Conservation (phyloP, 2,113 vertebrate species). For the Chaetura pelagica region DNA sequence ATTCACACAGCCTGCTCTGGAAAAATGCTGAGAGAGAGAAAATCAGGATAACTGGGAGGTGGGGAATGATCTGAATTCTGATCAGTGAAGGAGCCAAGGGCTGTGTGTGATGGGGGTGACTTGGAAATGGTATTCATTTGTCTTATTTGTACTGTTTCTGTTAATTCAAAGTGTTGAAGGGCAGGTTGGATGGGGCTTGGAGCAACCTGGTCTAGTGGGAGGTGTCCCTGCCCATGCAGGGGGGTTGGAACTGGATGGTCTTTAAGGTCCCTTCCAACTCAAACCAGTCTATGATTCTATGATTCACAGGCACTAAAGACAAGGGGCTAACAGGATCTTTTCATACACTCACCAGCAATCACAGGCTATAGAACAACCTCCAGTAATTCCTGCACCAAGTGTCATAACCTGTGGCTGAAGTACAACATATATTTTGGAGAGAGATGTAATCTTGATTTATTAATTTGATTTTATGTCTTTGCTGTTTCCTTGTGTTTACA, state of each 20-base stretch:
- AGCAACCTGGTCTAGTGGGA: too few relatives aligned
- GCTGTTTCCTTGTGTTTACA: constrained; percentile 16
- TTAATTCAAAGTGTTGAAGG: too few relatives aligned
- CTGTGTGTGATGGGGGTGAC: neutral
- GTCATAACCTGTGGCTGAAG: constrained; percentile 29
- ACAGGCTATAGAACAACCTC: neutral
- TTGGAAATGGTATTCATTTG: neutral
- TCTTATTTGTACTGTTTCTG: neutral
- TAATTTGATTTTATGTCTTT: constrained; percentile 31
- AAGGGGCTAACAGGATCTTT: neutral
- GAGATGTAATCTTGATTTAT: constrained; percentile 45
- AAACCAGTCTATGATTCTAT: too few relatives aligned
- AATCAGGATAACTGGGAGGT: neutral
- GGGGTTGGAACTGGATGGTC: too few relatives aligned
- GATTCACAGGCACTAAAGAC: neutral
- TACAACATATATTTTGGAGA: neutral
- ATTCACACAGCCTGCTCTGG: neutral
- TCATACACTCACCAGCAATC: neutral
- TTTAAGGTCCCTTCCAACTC: too few relatives aligned
- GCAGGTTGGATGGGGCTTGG: too few relatives aligned
- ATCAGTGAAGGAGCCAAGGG: neutral
- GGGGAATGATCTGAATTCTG: rapidly evolving
- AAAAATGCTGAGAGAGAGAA: rapidly evolving
- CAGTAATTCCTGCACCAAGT: neutral
- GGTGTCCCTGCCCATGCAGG: too few relatives aligned